Conservation (phyloP, 2,113 vertebrate species). For the Rhynchomys soricoides region DNA sequence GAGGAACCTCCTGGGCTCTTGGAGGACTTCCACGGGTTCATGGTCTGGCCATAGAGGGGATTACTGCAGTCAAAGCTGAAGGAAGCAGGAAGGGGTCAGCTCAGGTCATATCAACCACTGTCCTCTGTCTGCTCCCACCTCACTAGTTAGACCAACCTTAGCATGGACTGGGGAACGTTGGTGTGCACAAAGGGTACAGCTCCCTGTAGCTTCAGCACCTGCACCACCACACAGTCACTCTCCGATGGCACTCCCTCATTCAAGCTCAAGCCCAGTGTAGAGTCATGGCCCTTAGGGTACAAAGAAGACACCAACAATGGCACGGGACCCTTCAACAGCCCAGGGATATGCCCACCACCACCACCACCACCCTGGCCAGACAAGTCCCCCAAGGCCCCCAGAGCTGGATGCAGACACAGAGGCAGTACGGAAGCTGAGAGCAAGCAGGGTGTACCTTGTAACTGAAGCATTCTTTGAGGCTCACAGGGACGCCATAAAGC, state of each 20-base stretch:
- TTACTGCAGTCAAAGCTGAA: conserved; percentile 88
- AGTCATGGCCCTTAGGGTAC: conserved; percentile 88
- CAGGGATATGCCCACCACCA: neutral
- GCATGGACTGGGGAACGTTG: conserved; percentile 92
- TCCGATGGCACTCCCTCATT: conserved; percentile 85
- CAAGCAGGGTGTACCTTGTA: conserved; percentile 86
- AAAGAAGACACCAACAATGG: neutral
- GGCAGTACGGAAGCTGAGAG: neutral
- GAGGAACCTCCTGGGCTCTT: conserved; percentile 86
- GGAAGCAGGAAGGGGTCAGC: neutral
- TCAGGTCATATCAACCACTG: neutral
- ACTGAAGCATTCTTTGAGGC: conserved; percentile 92
- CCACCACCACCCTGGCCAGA: neutral
- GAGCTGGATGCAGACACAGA: neutral
- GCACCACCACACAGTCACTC: conserved; percentile 90
- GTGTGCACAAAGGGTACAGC: conserved; percentile 96
- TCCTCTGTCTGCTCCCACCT: neutral
- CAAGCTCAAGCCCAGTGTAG: conserved; percentile 87
- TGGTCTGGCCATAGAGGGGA: conserved; percentile 84
- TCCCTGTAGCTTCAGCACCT: conserved; percentile 94
- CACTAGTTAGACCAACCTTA: conserved; percentile 87
- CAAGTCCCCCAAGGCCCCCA: neutral
- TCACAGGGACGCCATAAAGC: conserved; percentile 93
- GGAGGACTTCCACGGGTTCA: conserved; percentile 82
- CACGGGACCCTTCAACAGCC: neutral